These are phyloP conservation scores for Microplitis manilae DNA, from an alignment of 2,888 invertebrate species.

Conservation along the genomic window DNA sequence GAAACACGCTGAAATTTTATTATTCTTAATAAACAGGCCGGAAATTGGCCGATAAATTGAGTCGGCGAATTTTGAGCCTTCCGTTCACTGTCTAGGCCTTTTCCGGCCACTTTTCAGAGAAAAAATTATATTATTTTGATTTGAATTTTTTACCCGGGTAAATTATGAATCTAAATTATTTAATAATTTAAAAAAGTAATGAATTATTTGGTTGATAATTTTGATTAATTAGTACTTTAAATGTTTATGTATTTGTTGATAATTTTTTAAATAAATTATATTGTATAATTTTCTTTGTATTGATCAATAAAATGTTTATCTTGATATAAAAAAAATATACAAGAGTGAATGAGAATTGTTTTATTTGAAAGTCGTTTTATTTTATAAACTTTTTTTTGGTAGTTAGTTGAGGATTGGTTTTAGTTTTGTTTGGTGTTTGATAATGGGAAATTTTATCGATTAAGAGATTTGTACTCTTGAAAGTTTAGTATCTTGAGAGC, in stretches of 20 bases:
- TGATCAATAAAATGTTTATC: slow-evolving; percentile 23
- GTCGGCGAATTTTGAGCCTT: no score
- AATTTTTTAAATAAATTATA: slow-evolving; percentile 14
- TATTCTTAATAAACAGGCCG: no score
- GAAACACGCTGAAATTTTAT: no score
- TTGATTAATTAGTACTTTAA: neutral
- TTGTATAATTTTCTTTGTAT: neutral
- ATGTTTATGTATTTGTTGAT: neutral
- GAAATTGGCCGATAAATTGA: no score
- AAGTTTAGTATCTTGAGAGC: neutral
- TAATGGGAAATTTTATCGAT: neutral
- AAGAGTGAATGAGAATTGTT: neutral
- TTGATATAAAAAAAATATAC: neutral
- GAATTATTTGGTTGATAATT: slow-evolving; percentile 7
- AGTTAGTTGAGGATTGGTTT: neutral
- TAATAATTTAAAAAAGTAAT: neutral
- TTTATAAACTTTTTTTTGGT: slow-evolving; percentile 1
- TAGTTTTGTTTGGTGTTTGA: neutral
- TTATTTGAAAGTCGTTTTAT: neutral
- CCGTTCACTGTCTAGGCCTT: no score
- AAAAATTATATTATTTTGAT: no score
- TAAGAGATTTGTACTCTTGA: neutral
- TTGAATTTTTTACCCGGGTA: no score
- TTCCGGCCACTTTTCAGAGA: no score
- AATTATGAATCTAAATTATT: no score